These are phyloP conservation scores for Centruroides vittatus DNA, from an alignment of 1,140 invertebrate genomes.

Conservation along the genomic window DNA sequence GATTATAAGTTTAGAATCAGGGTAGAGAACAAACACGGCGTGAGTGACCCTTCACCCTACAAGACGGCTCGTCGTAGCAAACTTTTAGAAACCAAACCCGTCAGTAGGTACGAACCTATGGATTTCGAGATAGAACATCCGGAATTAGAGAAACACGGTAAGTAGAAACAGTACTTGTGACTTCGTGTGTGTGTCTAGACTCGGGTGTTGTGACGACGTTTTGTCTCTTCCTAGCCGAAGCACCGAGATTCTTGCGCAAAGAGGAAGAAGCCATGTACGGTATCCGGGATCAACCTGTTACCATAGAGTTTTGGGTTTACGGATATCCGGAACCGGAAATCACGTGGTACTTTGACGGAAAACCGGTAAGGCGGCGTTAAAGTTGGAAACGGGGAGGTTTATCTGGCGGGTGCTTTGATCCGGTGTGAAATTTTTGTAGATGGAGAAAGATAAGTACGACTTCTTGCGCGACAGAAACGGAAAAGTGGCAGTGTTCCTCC, in stretches of 20 bases:
- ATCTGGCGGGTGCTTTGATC: no score
- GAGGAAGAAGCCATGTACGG: conserved; percentile 74
- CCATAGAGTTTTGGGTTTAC: conserved; percentile 81
- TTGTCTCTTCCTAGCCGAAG: conserved; percentile 16
- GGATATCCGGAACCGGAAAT: conserved; percentile 83
- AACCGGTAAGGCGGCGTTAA: background rate
- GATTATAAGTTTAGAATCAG: conserved; percentile 85
- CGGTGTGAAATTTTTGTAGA: background rate
- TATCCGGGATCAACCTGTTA: conserved; percentile 69
- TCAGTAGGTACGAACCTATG: conserved; percentile 34
- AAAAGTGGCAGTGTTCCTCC: conserved; percentile 51
- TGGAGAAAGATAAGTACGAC: conserved; percentile 44
- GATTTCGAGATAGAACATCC: conserved; percentile 79
- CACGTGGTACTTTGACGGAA: conserved; percentile 45
- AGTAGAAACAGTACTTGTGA: background rate
- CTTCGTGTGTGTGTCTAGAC: background rate
- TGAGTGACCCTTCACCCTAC: conserved; percentile 86
- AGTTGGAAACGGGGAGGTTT: no score
- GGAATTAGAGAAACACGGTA: conserved; percentile 54
- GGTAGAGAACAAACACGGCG: conserved; percentile 92
- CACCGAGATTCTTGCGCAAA: conserved; percentile 55
- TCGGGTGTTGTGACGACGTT: background rate
- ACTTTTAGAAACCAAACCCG: conserved; percentile 56
- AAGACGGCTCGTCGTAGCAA: conserved; percentile 62
- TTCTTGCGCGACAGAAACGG: conserved; percentile 76